Base-by-base conservation (phyloP, 2,797 vertebrate species). In the Serranus cabrilla region DNA sequence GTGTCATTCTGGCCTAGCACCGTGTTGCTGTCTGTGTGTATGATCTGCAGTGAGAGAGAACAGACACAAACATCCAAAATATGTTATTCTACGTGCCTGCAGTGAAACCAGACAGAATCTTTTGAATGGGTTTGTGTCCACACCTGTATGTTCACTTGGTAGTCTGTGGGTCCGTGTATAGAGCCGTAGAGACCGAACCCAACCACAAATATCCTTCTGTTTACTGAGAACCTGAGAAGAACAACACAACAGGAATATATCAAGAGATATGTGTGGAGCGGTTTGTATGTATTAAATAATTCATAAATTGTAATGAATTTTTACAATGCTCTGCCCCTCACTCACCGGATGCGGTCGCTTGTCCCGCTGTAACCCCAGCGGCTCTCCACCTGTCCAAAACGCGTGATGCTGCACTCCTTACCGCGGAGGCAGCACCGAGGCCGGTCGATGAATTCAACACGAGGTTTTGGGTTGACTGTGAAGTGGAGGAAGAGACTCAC, bases 71-170 rank as follows among this genome's bases (percentile, higher is more conserved):
- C 16, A 62, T 25, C 0, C 4, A 14, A 17, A 34, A 56, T 6
- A 14, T 3, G n/a, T 51, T 43, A 60, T 2, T 20, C 6, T 59
- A 16, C 20, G 47, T 17, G n/a, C 9, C 2, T 18, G 2, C n/a
- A 18, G 27, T 5, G 23, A 31, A 27, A 57, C 10, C 4, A 60
- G 0, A 47, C 5, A 56, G 11, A 11, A 7, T 12, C n/a, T 20
- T 45, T 18, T 57, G 4, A 55, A 13, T 3, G 5, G 11, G 11
- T 34, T 61, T 0, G 5, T 25, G 27, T 46, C 25, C 39, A 1
- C 94, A 99, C 98, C 97, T 99, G 98, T 93, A 99, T 98, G 92
- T 99, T 99, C 87, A 99, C 98, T 95, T 99, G 98, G 91, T 99
- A 99, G 86, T 99, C 98, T 76, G 98, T 98, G 46, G 98, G 97